Conservation (phyloP, 2,113 vertebrate genomes). For the Hemibagrus wyckioides region DNA sequence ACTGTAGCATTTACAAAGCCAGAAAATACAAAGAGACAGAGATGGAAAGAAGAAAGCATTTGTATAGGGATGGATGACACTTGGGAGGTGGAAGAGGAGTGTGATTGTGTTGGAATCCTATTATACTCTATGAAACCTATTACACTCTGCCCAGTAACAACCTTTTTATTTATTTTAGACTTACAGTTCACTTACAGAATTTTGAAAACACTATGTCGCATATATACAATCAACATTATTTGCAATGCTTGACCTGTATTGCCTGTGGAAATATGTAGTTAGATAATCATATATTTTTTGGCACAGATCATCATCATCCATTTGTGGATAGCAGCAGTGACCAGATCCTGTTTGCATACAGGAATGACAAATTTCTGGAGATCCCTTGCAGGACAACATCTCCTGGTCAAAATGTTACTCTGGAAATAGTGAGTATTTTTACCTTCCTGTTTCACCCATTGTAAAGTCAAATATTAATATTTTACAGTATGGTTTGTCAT, state of each 20-base stretch:
- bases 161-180: background rate
- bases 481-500: background rate
- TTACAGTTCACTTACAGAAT: background rate
- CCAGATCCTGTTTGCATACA: constrained; percentile 55
- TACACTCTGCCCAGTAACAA: background rate
- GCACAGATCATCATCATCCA: constrained; percentile 75
- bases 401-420: constrained; percentile 71
- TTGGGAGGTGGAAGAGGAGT: constrained; percentile 61
- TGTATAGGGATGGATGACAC: constrained; percentile 55
- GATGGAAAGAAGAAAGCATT: constrained; percentile 59
- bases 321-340: constrained; percentile 67
- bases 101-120: constrained; percentile 70
- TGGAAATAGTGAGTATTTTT: constrained; percentile 73
- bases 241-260: background rate
- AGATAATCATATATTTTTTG: background rate
- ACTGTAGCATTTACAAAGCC: background rate
- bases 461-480: no score
- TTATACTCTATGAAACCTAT: constrained; percentile 63
- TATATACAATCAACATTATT: background rate
- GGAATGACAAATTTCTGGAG: constrained; percentile 59
- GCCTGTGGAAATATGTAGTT: background rate
- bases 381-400: constrained; percentile 84
- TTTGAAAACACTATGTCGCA: background rate
- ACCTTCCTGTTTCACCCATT: background rate
- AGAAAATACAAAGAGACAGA: constrained; percentile 30